A percentile compares a stretch with the other conserved stretches of the same genome.
phyloP scores from a whole-genome alignment of 2,797 vertebrate genomes.

The Enteromius treurensis region DNA sequence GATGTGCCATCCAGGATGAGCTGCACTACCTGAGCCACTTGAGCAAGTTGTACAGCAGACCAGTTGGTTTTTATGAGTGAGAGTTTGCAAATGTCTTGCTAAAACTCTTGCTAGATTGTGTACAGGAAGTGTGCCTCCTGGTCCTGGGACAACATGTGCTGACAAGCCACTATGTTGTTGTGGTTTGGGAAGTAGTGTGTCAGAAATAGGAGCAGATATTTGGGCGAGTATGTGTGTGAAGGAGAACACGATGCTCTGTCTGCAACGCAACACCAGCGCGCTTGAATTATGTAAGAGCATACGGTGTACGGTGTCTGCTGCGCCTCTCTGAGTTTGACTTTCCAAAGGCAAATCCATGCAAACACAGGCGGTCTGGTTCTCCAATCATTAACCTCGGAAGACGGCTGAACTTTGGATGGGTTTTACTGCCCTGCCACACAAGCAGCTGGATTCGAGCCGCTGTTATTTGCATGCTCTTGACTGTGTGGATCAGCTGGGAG shows the following conservation, averaged over 20 bases:
- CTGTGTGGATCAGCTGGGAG: conserved; percentile 56
- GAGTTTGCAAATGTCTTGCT: background rate
- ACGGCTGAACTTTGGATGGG: conserved; percentile 25
- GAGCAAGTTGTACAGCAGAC: too few relatives aligned
- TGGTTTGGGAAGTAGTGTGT: conserved; percentile 28
- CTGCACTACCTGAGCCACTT: too few relatives aligned
- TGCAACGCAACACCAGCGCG: conserved; percentile 62
- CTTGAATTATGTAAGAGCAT: conserved; percentile 70
- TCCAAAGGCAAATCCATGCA: background rate
- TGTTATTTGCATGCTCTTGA: conserved; percentile 39
- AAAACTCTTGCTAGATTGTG: background rate
- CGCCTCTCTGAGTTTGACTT: background rate
- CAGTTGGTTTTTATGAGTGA: background rate
- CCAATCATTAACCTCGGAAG: conserved; percentile 21
- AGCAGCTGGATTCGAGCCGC: conserved; percentile 5
- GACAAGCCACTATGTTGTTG: conserved; percentile 8
- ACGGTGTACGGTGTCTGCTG: conserved; percentile 49
- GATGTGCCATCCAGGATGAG: too few relatives aligned
- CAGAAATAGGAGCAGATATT: conserved; percentile 48
- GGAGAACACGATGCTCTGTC: conserved; percentile 56
- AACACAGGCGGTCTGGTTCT: background rate
- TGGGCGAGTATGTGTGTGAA: conserved; percentile 49
- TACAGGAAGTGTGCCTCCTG: background rate
- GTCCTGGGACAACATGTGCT: background rate
- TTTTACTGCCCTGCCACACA: background rate